Conservation (phyloP, 1,140 invertebrate species). For the Drosophila athabasca region DNA sequence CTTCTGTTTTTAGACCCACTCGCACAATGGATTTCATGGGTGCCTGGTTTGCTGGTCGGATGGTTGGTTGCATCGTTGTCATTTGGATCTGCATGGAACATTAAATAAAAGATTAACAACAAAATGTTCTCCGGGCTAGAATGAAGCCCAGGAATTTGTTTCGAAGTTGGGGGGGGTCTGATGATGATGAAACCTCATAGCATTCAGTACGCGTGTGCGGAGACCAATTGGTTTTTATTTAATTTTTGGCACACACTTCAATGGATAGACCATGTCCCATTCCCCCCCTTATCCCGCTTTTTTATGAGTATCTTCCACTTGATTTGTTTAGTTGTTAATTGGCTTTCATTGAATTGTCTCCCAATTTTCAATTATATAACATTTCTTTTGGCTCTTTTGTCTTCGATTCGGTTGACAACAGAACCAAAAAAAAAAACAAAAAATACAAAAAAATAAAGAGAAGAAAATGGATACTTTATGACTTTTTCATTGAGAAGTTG, state of each 20-base stretch:
- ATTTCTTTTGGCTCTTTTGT: constrained; percentile 9
- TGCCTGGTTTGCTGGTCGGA: constrained; percentile 9
- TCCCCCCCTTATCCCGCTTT: not conserved
- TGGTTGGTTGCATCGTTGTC: not conserved
- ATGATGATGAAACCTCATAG: constrained; percentile 36
- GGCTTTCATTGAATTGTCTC: constrained; percentile 71
- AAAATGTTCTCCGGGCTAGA: constrained; percentile 10
- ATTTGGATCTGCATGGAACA: constrained; percentile 36
- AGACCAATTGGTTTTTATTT: constrained; percentile 71
- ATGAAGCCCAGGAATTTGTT: constrained; percentile 4
- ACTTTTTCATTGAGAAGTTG: constrained; percentile 40
- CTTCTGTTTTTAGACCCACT: constrained; percentile 19
- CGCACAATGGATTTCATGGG: constrained; percentile 39
- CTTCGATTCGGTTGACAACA: constrained; percentile 26
- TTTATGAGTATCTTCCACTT: constrained; percentile 35
- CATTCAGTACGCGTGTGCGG: constrained; percentile 34
- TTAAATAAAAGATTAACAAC: constrained; percentile 30
- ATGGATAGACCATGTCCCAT: constrained; percentile 5
- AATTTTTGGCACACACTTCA: constrained; percentile 74
- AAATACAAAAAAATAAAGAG: not conserved
- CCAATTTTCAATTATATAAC: constrained; percentile 46
- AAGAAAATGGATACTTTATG: constrained; percentile 35
- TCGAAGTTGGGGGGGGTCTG: not conserved
- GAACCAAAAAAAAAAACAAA: constrained; percentile 2
- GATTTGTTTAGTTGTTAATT: constrained; percentile 62